Base-by-base conservation (phyloP, 2,888 invertebrate genomes). In the Glaucopsyche alexis region DNA sequence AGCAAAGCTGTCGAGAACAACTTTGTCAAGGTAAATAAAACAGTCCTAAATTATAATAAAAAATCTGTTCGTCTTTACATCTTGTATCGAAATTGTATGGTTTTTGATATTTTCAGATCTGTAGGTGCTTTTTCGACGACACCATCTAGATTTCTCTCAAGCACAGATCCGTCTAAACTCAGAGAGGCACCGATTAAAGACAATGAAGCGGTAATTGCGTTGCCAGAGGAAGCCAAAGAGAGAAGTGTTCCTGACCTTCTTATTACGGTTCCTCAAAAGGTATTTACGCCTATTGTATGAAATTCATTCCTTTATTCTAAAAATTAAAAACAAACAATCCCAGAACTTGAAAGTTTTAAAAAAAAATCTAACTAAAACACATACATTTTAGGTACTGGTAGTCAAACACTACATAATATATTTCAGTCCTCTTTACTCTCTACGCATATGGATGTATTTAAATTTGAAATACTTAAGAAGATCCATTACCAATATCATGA, bases 211-310 rank as follows among this genome's bases (percentile, higher is more conserved):
- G 87, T 93, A 38, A 78, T 94, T 29, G 82, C 93, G 50, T 84
- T 90, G 71, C 90, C 93, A 3, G 93, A 94, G 72, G 94, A 95
- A 81, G 76, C 85, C 0, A 86, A 87, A 70, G 91, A 94, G 71
- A 90, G 89, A 78, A 75, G 71, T 66, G 81, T 82, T 71, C 81
- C 94, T 78, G 92, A 94, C 74, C 88, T 90, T 72, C 90, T 90
- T 66, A 95, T 96, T 81, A 87, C 90, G 47, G 94, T 95, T 9
- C 91, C 94, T 67, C 85, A 85, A 13, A 90, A 91, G 81, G 95
- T 95, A 87, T 66, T 60, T 13, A 5, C 13, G 29, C 29, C 13
- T 60, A 13, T 50, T 50, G n/a, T 47, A 9, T 11, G 42, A 42
- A 42, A 42, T 7, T 8, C 8, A 42, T 42, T 42, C 1, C 49